Evolutionary conservation across 2,888 invertebrate species (phyloP), one percentile per base, ranked within the genome.

Genomic region (Charanyca ferruginea): DNA sequence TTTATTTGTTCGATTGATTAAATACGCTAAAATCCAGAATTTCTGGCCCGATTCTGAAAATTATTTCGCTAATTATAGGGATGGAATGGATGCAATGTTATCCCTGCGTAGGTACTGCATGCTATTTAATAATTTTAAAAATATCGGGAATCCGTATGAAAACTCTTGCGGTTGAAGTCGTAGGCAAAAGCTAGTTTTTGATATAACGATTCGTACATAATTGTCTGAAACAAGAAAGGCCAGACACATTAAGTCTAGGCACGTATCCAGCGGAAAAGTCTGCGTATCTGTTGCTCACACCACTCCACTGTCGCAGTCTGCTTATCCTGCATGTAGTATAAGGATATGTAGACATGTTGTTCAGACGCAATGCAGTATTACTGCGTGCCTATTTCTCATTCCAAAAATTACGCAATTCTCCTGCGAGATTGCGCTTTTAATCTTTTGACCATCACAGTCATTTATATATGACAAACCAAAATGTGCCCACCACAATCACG

Each of bases 281-380:
- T 61, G 38, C 28, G 23, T 61, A n/a, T 51, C 18, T 16, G 8
- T 16, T 42, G 25, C 9, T n/a, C 2, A 18, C 28, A 2, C n/a
- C n/a, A n/a, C 9, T 44, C 18, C 9, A 42, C 3, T 70, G 66
- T 47, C 62, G 52, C 51, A 51, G 38, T 35, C 42, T 32, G 11
- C 20, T 52, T 22, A 41, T 60, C 22, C 32, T 49, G 3, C 32
- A 32, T 32, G 9, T 11, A 32, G n/a, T 38, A 35, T 47, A 45
- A 55, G 13, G 44, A 62, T 20, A 28, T 52, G 38, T 41, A 32
- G 22, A 59, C 20, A 25, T 42, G 48, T 28, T 25, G 13, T 57
- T 44, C 13, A 55, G 7, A 53, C 44, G 74, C 77, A 74, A 48
- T 74, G 74, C 74, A 58, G 77, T 57, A 23, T 7, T 20, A 18